Conservation (phyloP, 2,113 vertebrate species). For the Brienomyrus longianalis region DNA sequence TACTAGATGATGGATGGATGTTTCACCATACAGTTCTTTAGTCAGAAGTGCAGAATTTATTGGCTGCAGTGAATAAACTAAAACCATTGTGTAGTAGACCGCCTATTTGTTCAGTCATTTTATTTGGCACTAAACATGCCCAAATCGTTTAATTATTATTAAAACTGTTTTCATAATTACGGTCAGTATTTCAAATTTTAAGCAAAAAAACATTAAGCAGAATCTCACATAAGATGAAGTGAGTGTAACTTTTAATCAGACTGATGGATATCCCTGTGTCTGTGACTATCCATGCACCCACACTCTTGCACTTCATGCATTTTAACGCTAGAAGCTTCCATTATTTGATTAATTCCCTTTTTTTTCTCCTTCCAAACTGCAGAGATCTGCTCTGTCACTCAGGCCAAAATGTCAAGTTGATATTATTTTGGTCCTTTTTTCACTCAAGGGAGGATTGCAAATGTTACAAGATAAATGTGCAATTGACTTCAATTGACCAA, state of each 20-base stretch:
- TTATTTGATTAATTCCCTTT: not conserved
- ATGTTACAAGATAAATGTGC: not conserved
- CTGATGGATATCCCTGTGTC: not conserved
- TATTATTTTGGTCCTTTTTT: not conserved
- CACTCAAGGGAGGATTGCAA: not conserved
- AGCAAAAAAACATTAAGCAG: not conserved
- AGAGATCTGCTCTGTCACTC: not conserved
- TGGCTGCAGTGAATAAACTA: not conserved
- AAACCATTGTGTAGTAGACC: not conserved
- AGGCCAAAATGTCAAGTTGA: not conserved
- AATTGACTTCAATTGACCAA: not conserved
- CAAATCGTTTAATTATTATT: not conserved
- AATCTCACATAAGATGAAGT: not conserved
- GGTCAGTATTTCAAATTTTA: not conserved
- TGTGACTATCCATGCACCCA: not conserved
- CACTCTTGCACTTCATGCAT: not conserved
- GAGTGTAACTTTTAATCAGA: not conserved
- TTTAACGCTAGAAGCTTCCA: not conserved
- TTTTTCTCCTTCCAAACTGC: not conserved
- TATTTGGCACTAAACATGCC: not conserved
- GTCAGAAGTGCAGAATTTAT: not conserved
- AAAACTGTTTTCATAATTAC: not conserved
- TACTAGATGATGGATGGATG: not conserved
- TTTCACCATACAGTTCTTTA: not conserved
- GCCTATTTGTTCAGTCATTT: not conserved